These are phyloP conservation scores for Thereuonema tuberculata DNA, from an alignment of 1,140 invertebrate genomes.

Conservation along the genomic window DNA sequence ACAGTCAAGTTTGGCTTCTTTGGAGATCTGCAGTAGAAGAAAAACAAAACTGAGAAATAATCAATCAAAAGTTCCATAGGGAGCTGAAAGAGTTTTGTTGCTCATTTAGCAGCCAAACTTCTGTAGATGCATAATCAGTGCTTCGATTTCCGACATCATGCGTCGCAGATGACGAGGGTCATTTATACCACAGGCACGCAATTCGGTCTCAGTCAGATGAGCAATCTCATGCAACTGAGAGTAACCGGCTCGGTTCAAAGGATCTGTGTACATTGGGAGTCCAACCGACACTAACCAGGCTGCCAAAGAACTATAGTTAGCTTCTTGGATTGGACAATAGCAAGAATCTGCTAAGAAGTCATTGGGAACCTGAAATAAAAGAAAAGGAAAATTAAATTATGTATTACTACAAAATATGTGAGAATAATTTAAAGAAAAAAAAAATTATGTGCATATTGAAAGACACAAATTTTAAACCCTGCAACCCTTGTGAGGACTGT, in stretches of 20 bases:
- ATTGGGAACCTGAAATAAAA: conserved; percentile 29
- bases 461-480: too few relatives aligned
- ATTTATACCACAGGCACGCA: conserved; percentile 16
- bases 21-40: too few relatives aligned
- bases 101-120: conserved; percentile 8
- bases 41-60: neutral
- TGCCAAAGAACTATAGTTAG: conserved; percentile 29
- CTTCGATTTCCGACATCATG: conserved; percentile 18
- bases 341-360: conserved; percentile 29
- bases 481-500: too few relatives aligned
- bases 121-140: conserved; percentile 17
- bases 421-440: too few relatives aligned
- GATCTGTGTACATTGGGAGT: conserved; percentile 32
- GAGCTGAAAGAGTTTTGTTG: neutral
- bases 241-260: conserved; percentile 11
- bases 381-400: conserved; percentile 9
- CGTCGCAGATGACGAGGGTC: conserved; percentile 18
- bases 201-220: conserved; percentile 16
- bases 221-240: conserved; percentile 15
- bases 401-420: neutral
- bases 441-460: too few relatives aligned
- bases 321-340: conserved; percentile 23
- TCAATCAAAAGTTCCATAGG: neutral
- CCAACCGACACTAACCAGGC: conserved; percentile 34
- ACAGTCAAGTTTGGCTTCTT: too few relatives aligned